These are phyloP conservation scores for Tetragonula clypearis DNA, from an alignment of 1,140 invertebrate species.

Conservation along the genomic window DNA sequence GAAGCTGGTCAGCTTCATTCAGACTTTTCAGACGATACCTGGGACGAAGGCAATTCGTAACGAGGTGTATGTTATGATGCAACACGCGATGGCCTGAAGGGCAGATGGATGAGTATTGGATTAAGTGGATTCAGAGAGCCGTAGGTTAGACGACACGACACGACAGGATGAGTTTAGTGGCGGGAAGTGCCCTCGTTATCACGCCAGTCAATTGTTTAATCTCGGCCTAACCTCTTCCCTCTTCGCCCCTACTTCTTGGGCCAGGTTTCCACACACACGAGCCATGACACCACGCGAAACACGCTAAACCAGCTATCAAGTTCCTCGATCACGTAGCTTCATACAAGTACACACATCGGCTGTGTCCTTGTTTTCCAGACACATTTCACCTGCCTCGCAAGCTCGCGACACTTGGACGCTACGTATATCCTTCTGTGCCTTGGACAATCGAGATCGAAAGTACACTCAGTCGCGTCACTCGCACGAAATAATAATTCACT, in stretches of 20 bases:
- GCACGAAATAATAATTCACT: not conserved
- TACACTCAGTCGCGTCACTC: not conserved
- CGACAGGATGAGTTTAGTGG: conserved; percentile 73
- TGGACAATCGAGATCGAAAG: not conserved
- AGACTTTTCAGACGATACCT: not conserved
- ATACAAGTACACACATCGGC: conserved; percentile 5
- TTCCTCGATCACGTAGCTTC: conserved; percentile 54
- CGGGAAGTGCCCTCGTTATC: conserved; percentile 77
- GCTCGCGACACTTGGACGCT: not conserved
- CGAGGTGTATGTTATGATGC: conserved; percentile 12
- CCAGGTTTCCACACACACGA: conserved; percentile 30
- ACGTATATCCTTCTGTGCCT: not conserved
- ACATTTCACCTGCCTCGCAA: conserved; percentile 24
- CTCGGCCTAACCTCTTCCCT: conserved; percentile 51
- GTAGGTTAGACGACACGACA: conserved; percentile 59
- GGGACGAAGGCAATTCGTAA: not conserved
- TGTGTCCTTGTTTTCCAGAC: conserved; percentile 10
- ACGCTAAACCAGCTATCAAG: conserved; percentile 62
- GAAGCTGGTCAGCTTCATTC: not conserved
- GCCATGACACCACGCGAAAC: conserved; percentile 64
- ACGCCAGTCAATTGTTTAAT: conserved; percentile 77
- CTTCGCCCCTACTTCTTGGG: conserved; percentile 14
- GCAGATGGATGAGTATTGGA: conserved; percentile 57
- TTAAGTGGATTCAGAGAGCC: conserved; percentile 49
- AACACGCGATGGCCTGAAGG: conserved; percentile 51